Evolutionary conservation across 2,113 vertebrate genomes (phyloP).

Genomic region (Esox niger): DNA sequence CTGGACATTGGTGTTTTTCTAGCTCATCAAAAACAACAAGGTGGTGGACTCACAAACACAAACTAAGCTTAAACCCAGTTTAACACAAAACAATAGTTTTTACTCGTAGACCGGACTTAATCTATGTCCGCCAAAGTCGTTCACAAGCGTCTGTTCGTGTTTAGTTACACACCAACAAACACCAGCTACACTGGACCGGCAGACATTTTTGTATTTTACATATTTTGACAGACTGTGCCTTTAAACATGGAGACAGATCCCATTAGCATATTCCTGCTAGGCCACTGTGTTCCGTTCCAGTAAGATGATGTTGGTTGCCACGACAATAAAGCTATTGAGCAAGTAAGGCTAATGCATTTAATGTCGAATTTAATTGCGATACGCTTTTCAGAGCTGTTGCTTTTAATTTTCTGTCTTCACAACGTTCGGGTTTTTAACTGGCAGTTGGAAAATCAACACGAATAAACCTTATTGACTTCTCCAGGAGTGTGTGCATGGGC

Average conservation of each 20-base stretch:
- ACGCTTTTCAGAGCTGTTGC: constrained; percentile 40
- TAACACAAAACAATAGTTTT: too few species aligned
- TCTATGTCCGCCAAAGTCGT: too few species aligned
- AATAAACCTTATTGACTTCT: constrained; percentile 44
- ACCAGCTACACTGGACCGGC: constrained; percentile 32
- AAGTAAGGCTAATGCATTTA: constrained; percentile 58
- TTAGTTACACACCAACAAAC: constrained; percentile 8
- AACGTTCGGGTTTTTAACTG: constrained; percentile 31
- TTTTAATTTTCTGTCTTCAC: constrained; percentile 55
- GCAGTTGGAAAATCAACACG: constrained; percentile 41
- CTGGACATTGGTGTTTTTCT: too few species aligned
- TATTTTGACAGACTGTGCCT: constrained; percentile 34
- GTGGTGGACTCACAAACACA: too few species aligned
- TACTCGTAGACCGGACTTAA: too few species aligned
- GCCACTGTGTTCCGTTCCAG: too few species aligned
- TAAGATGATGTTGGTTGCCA: too few species aligned
- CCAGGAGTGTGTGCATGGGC: constrained; percentile 44
- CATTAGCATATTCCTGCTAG: constrained; percentile 50
- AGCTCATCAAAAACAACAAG: too few species aligned
- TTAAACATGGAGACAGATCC: constrained; percentile 44
- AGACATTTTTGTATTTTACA: too few species aligned
- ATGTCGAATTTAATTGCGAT: constrained; percentile 56
- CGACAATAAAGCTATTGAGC: constrained; percentile 27
- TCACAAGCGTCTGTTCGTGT: not conserved
- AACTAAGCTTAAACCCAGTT: too few species aligned